Base-by-base conservation (phyloP, 2,113 vertebrate species). In the Nansenia antarctica region DNA sequence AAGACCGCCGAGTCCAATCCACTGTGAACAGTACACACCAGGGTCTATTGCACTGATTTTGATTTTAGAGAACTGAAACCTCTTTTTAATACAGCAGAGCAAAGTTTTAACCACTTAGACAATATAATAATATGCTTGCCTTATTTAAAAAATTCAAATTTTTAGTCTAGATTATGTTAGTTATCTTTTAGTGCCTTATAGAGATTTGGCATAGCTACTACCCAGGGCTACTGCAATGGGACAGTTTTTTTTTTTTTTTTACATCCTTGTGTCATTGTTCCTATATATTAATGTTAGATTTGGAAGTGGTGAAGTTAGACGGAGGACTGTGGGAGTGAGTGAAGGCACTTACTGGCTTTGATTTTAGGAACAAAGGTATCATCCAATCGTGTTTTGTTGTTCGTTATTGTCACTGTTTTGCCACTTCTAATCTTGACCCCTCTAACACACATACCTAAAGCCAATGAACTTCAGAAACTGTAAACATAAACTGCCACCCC, bases 181-280 rank as follows among this genome's bases (percentile, higher is more conserved):
- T 75, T 72, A 76, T 72, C 0, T 78, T 70, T 77, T 84, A 82
- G 85, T 89, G 87, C 89, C 89, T 87, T 88, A 82, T 65, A 74
- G 69, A 74, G 39, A 80, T 70, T 82, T 70, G 52, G 3, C 11
- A 54, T 4, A 71, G 62, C 74, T 37, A 79, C 70, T 82, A 67
- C 27, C 65, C 73, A 67, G 8, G 62, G 67, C 30, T 3, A 34
- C 11, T 75, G 70, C 20, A n/a, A n/a, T n/a, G n/a, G n/a, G n/a
- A n/a, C 11, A 31, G 39, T 6, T 34, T 49, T 57, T 70, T 55
- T 57, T 31, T 31, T 31, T 30, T 34, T 52, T 59, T 59, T n/a
- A 59, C 14, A n/a, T 59, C 30, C 20, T 24, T 52, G 20, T 52
- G n/a, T n/a, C n/a, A n/a, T n/a, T n/a, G n/a, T n/a, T n/a, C n/a